Evolutionary conservation across 2,113 vertebrate genomes (phyloP).

Genomic region (Rhabdomys dilectus): DNA sequence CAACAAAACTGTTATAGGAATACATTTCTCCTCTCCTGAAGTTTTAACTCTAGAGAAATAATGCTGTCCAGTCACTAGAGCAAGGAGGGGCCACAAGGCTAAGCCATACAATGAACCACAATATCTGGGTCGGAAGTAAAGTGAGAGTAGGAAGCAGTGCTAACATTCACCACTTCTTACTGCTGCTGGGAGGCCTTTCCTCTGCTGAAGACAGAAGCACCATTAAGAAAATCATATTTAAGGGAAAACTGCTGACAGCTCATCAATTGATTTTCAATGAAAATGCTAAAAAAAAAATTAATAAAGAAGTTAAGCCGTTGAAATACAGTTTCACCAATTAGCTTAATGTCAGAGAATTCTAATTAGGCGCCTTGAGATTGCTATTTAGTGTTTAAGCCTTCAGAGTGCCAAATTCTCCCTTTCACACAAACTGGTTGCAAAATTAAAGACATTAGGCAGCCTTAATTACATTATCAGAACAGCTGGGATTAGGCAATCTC

Average conservation of each 20-base stretch:
- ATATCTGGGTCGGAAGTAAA: slow-evolving; percentile 85
- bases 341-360: slow-evolving; percentile 99
- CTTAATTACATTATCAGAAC: slow-evolving; percentile 99
- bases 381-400: slow-evolving; percentile 94
- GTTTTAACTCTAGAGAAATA: slow-evolving; percentile 64
- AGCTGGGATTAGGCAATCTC: slow-evolving; percentile 99
- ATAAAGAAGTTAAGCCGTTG: slow-evolving; percentile 99
- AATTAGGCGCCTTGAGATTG: slow-evolving; percentile 98
- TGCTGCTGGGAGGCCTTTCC: slow-evolving; percentile 82
- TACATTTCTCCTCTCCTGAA: slow-evolving; percentile 23
- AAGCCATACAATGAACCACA: slow-evolving; percentile 74
- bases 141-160: slow-evolving; percentile 86
- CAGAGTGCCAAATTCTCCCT: slow-evolving; percentile 94
- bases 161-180: slow-evolving; percentile 86
- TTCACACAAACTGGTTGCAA: slow-evolving; percentile 95
- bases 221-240: slow-evolving; percentile 83
- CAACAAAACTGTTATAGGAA: slow-evolving; percentile 55
- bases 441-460: slow-evolving; percentile 99
- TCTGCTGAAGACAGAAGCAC: slow-evolving; percentile 80
- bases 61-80: slow-evolving; percentile 63
- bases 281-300: slow-evolving; percentile 94
- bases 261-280: slow-evolving; percentile 92
- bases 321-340: slow-evolving; percentile 98
- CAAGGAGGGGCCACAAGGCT: slow-evolving; percentile 71
- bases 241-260: slow-evolving; percentile 85